phyloP scores from a whole-genome alignment of 2,113 vertebrate species.

The Cynocephalus volans region DNA sequence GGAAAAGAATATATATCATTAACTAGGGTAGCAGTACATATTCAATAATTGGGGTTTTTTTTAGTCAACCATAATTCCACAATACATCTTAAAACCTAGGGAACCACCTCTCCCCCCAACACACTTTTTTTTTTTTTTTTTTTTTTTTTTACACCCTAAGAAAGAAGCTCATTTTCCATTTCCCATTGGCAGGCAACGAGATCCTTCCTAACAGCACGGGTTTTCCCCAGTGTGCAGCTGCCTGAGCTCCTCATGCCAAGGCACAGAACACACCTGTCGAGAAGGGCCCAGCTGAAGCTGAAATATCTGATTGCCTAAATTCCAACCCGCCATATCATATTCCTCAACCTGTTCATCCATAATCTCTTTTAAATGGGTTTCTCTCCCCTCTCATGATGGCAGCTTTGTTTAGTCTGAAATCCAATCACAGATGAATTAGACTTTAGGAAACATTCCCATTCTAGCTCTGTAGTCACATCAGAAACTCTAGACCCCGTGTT shows the following conservation, averaged over 20 bases:
- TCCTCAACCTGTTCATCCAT: constrained; percentile 85
- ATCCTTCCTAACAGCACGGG: background rate
- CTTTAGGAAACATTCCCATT: constrained; percentile 87
- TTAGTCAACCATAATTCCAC: background rate
- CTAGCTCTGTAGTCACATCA: constrained; percentile 64
- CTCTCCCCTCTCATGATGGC: constrained; percentile 85
- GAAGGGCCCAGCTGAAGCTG: background rate
- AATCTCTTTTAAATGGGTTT: constrained; percentile 83
- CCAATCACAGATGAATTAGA: constrained; percentile 94
- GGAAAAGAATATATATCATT: background rate
- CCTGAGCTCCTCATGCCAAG: background rate
- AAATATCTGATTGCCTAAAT: constrained; percentile 67
- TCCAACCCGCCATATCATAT: constrained; percentile 80
- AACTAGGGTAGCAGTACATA: background rate
- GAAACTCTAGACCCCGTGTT: constrained; percentile 78
- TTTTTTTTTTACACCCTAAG: background rate
- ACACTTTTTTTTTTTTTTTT: no score
- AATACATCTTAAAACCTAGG: background rate
- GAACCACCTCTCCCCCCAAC: background rate
- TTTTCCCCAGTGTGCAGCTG: background rate
- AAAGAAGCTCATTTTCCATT: constrained; percentile 74
- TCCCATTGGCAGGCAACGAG: constrained; percentile 30
- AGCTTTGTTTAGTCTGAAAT: constrained; percentile 90
- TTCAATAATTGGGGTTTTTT: background rate
- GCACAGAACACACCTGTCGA: constrained; percentile 1